Conservation (phyloP, 2,113 vertebrate species). For the human region DNA sequence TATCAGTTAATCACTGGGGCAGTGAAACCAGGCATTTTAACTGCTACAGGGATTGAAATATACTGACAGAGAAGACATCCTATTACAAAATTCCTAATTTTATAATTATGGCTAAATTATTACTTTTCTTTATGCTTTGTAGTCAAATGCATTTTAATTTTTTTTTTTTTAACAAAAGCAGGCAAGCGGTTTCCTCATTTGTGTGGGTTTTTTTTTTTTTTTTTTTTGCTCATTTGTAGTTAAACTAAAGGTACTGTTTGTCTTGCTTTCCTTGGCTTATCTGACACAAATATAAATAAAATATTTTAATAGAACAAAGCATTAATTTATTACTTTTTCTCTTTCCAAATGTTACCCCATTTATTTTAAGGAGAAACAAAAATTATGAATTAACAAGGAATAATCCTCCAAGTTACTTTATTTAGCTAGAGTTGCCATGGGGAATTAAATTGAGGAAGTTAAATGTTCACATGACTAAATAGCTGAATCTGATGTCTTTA, state of each 20-base stretch:
- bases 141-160: not conserved
- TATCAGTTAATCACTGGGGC: not conserved
- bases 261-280: not conserved
- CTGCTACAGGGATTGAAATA: not conserved
- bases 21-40: not conserved
- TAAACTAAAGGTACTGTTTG: not conserved
- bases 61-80: no score
- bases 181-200: not conserved
- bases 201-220: not conserved
- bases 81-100: no score
- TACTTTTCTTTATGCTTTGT: not conserved
- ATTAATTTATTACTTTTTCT: not conserved
- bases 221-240: slow-evolving; percentile 22
- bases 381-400: slow-evolving; percentile 4
- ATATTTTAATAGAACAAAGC: not conserved
- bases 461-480: slow-evolving; percentile 19
- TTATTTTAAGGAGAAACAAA: slow-evolving; percentile 36
- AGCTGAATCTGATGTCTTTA: slow-evolving; percentile 23
- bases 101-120: not conserved
- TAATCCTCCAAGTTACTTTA: not conserved
- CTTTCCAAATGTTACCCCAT: not conserved
- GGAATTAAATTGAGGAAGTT: slow-evolving; percentile 51
- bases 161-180: not conserved
- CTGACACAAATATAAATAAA: slow-evolving; percentile 14
- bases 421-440: not conserved